A percentile compares a stretch with the other conserved stretches of the same genome.
Conservation (phyloP, 2,797 vertebrate genomes). For the Sylvilagus floridanus region DNA sequence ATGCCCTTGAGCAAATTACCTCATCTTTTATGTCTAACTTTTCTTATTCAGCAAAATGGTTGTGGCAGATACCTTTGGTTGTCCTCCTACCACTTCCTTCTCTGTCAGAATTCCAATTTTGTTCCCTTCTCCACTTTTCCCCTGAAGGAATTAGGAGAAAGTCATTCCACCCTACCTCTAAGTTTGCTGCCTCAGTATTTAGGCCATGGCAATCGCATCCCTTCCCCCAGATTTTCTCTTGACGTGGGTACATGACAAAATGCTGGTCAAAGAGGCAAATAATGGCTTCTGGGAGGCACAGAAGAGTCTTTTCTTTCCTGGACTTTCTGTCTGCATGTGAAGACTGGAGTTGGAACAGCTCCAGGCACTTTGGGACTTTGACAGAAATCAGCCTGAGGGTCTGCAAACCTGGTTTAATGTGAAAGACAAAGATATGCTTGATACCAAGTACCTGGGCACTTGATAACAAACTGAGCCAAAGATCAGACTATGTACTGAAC, state of each 20-base stretch:
- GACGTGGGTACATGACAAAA: not conserved
- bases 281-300: not conserved
- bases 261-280: not conserved
- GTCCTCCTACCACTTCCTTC: not conserved
- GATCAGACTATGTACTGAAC: not conserved
- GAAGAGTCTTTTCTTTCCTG: not conserved
- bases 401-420: not conserved
- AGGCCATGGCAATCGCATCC: not conserved
- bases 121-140: not conserved
- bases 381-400: not conserved
- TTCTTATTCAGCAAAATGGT: not conserved
- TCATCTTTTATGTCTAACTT: not conserved
- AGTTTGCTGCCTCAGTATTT: too few relatives aligned
- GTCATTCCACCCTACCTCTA: not conserved
- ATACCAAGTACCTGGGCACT: not conserved
- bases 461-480: not conserved
- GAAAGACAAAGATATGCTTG: not conserved
- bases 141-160: not conserved
- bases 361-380: not conserved
- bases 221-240: not conserved
- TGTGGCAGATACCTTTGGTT: not conserved
- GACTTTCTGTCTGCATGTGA: not conserved
- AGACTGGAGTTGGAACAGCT: not conserved
- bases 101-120: not conserved
- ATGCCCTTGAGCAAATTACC: not conserved